phyloP scores from a whole-genome alignment of 2,797 vertebrate genomes.

The Parauchenoglanis punctatus region DNA sequence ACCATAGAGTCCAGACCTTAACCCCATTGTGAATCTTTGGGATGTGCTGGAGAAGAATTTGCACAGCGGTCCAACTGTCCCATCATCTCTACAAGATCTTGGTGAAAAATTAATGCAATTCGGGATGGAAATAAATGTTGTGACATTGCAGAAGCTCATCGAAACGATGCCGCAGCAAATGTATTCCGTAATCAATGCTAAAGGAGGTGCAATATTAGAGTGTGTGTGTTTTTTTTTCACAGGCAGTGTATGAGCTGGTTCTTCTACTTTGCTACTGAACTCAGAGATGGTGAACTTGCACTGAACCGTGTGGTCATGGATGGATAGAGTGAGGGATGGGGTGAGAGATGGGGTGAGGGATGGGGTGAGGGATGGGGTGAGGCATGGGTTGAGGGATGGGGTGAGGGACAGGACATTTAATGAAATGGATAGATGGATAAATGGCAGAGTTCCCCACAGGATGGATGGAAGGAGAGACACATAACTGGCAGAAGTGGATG shows the following conservation, averaged over 20 bases:
- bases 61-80: too few species aligned
- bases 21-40: too few species aligned
- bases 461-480: neutral
- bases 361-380: neutral
- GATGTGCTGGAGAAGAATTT: too few species aligned
- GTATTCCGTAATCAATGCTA: too few species aligned
- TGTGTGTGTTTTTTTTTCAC: too few species aligned
- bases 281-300: neutral
- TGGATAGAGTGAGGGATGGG: neutral
- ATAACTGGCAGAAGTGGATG: neutral
- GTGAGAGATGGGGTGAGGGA: neutral
- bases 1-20: too few species aligned
- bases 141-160: too few species aligned
- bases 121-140: too few species aligned
- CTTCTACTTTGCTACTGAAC: neutral
- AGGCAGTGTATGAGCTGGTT: neutral
- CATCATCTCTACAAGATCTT: too few species aligned
- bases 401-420: slow-evolving; percentile 12
- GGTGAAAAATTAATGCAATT: too few species aligned
- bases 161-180: too few species aligned
- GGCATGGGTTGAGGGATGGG: neutral
- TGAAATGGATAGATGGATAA: slow-evolving; percentile 12
- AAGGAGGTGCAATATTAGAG: too few species aligned
- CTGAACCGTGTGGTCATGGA: neutral
- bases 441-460: neutral